Conservation (phyloP, 2,888 invertebrate genomes). For the Scaptomyza cyrtandrae region DNA sequence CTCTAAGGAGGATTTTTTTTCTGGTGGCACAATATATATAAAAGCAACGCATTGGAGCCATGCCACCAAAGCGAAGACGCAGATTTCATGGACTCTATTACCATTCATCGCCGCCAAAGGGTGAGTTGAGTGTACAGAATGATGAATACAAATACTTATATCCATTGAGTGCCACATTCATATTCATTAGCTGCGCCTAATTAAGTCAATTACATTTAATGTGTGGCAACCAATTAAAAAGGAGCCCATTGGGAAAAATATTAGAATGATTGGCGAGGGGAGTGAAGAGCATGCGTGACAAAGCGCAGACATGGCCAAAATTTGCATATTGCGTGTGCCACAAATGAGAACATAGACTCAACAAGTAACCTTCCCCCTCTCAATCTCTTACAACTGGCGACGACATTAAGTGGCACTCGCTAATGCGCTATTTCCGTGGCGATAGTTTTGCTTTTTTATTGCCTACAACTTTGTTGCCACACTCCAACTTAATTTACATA, state of each 20-base stretch:
- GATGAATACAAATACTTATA: slow-evolving; percentile 11
- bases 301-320: slow-evolving; percentile 57
- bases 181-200: slow-evolving; percentile 60
- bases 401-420: slow-evolving; percentile 70
- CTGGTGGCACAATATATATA: slow-evolving; percentile 1
- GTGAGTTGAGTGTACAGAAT: slow-evolving; percentile 72
- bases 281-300: slow-evolving; percentile 55
- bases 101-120: slow-evolving; percentile 84
- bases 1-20: slow-evolving; percentile 35
- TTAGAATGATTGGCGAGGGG: not conserved
- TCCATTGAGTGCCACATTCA: slow-evolving; percentile 44
- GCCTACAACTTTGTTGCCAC: slow-evolving; percentile 39
- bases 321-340: slow-evolving; percentile 74
- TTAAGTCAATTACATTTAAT: slow-evolving; percentile 62
- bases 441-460: slow-evolving; percentile 61
- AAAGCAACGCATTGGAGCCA: slow-evolving; percentile 37
- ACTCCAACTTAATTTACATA: slow-evolving; percentile 37
- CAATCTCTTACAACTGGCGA: slow-evolving; percentile 16
- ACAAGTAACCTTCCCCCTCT: slow-evolving; percentile 34
- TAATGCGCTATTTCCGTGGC: slow-evolving; percentile 74
- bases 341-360: slow-evolving; percentile 44
- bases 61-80: slow-evolving; percentile 84
- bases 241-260: not conserved
- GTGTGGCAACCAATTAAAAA: slow-evolving; percentile 51
- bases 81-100: slow-evolving; percentile 84